Conservation (phyloP, 2,113 vertebrate genomes). For the Megaceryle torquata region DNA sequence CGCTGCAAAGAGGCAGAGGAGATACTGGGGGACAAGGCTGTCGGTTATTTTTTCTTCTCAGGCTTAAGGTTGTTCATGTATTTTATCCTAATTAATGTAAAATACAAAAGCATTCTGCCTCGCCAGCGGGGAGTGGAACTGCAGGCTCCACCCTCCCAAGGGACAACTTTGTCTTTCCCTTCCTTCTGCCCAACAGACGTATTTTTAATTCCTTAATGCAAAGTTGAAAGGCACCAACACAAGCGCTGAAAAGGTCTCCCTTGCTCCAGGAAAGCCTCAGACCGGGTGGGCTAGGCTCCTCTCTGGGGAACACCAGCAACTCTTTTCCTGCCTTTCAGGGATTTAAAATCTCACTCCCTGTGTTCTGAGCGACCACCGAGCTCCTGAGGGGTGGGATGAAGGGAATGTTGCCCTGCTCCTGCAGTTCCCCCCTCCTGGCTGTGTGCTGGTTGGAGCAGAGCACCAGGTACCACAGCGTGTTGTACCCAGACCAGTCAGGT, state of each 20-base stretch:
- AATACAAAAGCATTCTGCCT: slow-evolving; percentile 12
- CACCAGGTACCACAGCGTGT: not conserved
- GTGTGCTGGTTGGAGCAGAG: not conserved
- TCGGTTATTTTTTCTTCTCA: not conserved
- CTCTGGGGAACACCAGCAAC: not conserved
- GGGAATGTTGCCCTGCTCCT: accelerated
- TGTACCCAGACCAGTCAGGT: not conserved
- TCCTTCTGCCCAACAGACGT: not conserved
- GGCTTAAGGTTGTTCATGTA: not conserved
- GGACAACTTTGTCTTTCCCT: not conserved
- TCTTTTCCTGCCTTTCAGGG: not conserved
- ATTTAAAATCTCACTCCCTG: not conserved
- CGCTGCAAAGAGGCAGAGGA: not conserved
- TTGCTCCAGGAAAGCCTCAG: not conserved
- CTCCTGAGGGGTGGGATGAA: not conserved
- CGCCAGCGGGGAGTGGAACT: not conserved
- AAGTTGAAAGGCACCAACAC: not conserved
- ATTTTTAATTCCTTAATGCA: slow-evolving; percentile 22
- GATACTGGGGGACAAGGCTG: not conserved
- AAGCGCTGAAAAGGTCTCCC: not conserved
- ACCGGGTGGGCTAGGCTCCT: not conserved
- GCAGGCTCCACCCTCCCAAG: not conserved
- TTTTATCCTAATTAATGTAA: slow-evolving; percentile 8
- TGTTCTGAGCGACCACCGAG: not conserved
- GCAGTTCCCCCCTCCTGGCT: not conserved